Evolutionary conservation across 2,113 vertebrate genomes (phyloP), one percentile per base, ranked within the genome.

Genomic region (Otolemur garnettii): DNA sequence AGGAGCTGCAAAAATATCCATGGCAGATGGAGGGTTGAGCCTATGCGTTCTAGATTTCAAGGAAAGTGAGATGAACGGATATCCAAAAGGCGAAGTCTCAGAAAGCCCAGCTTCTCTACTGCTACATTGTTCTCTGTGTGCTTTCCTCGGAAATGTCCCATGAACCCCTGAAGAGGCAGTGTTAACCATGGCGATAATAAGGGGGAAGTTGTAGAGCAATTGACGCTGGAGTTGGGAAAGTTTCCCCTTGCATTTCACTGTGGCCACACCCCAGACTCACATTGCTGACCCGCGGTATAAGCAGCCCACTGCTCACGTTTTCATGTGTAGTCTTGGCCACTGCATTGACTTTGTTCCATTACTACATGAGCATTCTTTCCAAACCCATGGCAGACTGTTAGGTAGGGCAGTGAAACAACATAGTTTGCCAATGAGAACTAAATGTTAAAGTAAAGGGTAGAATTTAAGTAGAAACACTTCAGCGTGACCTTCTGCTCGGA

Each of bases 401-500:
- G 5, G 1, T 7, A 57, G 45, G 4, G 13, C 1, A 93, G 35
- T 42, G 84, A 90, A 84, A 22, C 45, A 45, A 15, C 17, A 35
- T n/a, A 2, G 15, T 85, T 33, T 62, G n/a, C n/a, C 86, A 78
- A 69, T 45, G 28, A 89, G 33, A 91, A 74, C 22, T 28, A 30
- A 92, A 80, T 59, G 93, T 95, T 94, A 15, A 10, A 95, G 33
- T 17, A 84, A 19, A 77, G n/a, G 0, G 33, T 22, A 60, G 64
- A 94, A 93, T 86, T 88, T 88, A 91, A 94, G 50, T n/a, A 62
- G 50, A 86, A 3, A 62, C 10, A 78, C 28, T 92, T 95, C 38
- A 81, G 19, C 17, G 78, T 30, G 17, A 60, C 53, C 45, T 97
- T 96, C 86, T 26, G n/a, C 26, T 33, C 12, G 1, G 26, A 86